Conservation (phyloP, 2,797 vertebrate genomes). For the Poeciliopsis gracilis region DNA sequence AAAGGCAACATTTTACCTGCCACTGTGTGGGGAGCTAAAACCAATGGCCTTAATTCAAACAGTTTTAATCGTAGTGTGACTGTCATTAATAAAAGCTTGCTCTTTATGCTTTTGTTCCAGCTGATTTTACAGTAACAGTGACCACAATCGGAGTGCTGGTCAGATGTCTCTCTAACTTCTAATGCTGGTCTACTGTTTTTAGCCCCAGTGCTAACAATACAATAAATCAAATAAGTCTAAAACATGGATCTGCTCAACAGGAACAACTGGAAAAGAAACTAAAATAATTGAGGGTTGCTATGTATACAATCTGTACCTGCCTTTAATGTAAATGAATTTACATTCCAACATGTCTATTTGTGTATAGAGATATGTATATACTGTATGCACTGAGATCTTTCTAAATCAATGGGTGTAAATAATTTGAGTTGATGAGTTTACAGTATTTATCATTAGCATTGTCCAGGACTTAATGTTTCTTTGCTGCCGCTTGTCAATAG, state of each 20-base stretch:
- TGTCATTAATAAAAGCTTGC: neutral
- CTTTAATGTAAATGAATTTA: slow-evolving; percentile 79
- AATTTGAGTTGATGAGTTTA: slow-evolving; percentile 59
- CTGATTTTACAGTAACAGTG: neutral
- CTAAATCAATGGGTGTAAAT: slow-evolving; percentile 76
- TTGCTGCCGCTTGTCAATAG: slow-evolving; percentile 15
- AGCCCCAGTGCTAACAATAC: slow-evolving; percentile 23
- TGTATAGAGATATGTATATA: slow-evolving; percentile 63
- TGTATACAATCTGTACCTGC: slow-evolving; percentile 69
- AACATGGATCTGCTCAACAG: slow-evolving; percentile 3
- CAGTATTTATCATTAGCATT: slow-evolving; percentile 60
- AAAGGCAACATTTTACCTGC: neutral
- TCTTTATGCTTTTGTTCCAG: neutral
- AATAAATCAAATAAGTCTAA: too few relatives aligned
- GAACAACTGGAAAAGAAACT: slow-evolving; percentile 3
- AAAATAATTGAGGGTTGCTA: slow-evolving; percentile 30
- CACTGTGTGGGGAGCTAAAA: slow-evolving; percentile 6
- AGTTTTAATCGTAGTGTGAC: neutral
- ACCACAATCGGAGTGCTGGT: neutral
- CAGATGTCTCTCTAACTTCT: neutral
- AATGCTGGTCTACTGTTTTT: slow-evolving; percentile 19
- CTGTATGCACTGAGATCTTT: slow-evolving; percentile 73
- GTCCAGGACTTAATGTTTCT: slow-evolving; percentile 13
- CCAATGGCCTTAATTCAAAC: neutral
- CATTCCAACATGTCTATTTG: slow-evolving; percentile 78